Evolutionary conservation across 1,140 invertebrate genomes (phyloP).

Genomic region (Drosophila jambulina): DNA sequence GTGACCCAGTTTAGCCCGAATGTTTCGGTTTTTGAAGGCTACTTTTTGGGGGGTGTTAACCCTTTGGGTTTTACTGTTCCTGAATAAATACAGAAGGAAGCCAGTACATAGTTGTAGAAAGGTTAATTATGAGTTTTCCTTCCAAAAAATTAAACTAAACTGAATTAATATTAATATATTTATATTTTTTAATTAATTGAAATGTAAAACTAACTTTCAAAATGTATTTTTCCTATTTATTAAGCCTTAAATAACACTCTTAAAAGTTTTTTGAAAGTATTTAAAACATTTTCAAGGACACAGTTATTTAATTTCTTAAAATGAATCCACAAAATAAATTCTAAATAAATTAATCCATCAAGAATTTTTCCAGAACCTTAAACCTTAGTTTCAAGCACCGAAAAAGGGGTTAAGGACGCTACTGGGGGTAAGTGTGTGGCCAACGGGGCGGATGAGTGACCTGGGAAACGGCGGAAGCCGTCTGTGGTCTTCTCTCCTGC

Average conservation of each 20-base stretch:
- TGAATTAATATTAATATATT: not conserved
- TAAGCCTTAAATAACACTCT: too few relatives aligned
- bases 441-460: slow-evolving; percentile 45
- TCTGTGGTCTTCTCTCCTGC: slow-evolving; percentile 32
- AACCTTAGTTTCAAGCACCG: too few relatives aligned
- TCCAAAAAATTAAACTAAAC: too few relatives aligned
- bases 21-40: slow-evolving; percentile 38
- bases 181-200: not conserved
- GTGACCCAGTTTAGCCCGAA: slow-evolving; percentile 78
- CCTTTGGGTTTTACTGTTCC: not conserved
- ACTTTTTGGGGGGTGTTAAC: slow-evolving; percentile 1
- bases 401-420: slow-evolving; percentile 1
- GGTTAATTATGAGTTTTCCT: not conserved
- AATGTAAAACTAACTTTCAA: not conserved
- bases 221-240: not conserved
- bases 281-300: not conserved
- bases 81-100: too few relatives aligned
- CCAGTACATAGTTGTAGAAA: too few relatives aligned
- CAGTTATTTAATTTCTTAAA: not conserved
- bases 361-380: not conserved
- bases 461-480: slow-evolving; percentile 17
- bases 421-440: slow-evolving; percentile 17
- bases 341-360: too few relatives aligned
- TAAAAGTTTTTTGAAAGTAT: not conserved
- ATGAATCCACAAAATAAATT: not conserved